Percentiles rank a stretch among this genome's conserved stretches.
phyloP scores from a whole-genome alignment of 1,140 invertebrate species.

The Nasonia giraulti region DNA sequence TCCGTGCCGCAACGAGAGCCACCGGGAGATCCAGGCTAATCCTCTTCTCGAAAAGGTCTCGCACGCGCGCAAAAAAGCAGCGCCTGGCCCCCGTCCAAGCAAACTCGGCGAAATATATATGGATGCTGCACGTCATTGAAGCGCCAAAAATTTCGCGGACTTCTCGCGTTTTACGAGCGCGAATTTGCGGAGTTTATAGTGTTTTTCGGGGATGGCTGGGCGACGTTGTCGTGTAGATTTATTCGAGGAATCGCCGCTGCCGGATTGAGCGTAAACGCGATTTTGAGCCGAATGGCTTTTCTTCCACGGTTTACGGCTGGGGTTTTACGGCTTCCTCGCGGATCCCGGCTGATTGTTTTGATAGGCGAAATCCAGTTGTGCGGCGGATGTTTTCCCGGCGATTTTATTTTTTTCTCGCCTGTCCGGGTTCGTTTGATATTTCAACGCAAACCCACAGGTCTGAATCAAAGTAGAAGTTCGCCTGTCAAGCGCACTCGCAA shows the following conservation, averaged over 20 bases:
- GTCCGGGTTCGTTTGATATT: no score
- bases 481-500: no score
- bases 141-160: neutral
- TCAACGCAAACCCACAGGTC: no score
- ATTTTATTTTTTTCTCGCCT: no score
- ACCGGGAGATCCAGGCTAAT: neutral
- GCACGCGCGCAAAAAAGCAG: neutral
- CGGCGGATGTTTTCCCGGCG: no score
- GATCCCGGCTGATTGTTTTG: neutral
- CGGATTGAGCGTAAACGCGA: neutral
- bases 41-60: neutral
- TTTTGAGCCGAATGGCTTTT: neutral
- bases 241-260: neutral
- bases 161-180: conserved; percentile 5
- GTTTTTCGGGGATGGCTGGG: neutral
- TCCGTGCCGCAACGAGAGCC: no score
- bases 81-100: neutral
- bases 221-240: neutral
- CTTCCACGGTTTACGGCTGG: neutral
- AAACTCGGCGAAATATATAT: neutral
- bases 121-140: neutral
- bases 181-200: conserved; percentile 16
- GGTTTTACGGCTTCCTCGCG: neutral
- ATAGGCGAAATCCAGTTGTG: neutral
- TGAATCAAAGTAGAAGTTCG: no score